Evolutionary conservation across 2,888 invertebrate genomes (phyloP).

Genomic region (Perizoma flavofasciatum): DNA sequence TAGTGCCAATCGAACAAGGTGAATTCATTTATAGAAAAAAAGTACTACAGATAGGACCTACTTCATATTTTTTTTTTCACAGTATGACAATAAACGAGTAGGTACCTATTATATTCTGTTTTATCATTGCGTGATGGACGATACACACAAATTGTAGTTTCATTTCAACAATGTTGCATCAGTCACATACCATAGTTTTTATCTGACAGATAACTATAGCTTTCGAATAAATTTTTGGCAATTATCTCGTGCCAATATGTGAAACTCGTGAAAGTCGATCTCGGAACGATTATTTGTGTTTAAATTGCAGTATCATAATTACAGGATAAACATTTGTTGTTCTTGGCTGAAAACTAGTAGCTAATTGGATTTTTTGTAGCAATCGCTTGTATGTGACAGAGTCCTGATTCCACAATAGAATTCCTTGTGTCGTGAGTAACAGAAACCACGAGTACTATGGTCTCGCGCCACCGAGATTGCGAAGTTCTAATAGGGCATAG

Average conservation of each 20-base stretch:
- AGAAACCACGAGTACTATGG: too few species aligned
- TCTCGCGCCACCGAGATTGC: too few species aligned
- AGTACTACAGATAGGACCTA: too few species aligned
- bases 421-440: too few species aligned
- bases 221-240: constrained; percentile 38
- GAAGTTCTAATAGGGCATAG: too few species aligned
- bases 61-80: too few species aligned
- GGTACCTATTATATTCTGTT: too few species aligned
- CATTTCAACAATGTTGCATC: too few species aligned
- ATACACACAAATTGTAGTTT: not conserved
- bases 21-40: too few species aligned
- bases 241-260: constrained; percentile 27
- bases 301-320: constrained; percentile 16
- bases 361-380: not conserved
- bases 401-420: too few species aligned
- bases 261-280: constrained; percentile 32
- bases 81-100: too few species aligned
- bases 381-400: not conserved
- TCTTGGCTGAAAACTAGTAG: constrained; percentile 2
- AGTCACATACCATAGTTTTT: constrained; percentile 16
- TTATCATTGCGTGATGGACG: not conserved
- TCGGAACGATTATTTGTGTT: constrained; percentile 16
- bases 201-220: constrained; percentile 23
- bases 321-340: constrained; percentile 3
- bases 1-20: too few species aligned